Evolutionary conservation across 2,797 vertebrate species (phyloP), one percentile per base, ranked within the genome.

Genomic region (Glossophaga mutica): DNA sequence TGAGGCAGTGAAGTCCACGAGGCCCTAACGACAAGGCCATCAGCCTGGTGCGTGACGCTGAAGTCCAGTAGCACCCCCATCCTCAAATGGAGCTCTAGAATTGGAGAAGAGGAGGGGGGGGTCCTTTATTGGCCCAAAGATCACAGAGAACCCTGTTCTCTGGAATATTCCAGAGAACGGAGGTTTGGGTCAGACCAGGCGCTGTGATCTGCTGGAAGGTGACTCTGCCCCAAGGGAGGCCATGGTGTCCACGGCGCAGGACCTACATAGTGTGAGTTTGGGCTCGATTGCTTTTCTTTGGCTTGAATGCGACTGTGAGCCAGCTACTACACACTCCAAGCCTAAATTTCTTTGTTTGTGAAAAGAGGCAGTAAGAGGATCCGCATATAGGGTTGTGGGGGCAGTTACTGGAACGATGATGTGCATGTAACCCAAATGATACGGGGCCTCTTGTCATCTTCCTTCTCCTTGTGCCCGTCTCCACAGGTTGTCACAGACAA

Each of bases 191-290:
- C 26, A 29, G 34, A 73, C 34, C 62, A 55, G 71, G 70, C 3
- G 4, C 32, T 16, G 18, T 16, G 34, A 24, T 42, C 9, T 42
- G 11, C 87, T 78, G 29, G 34, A 50, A n/a, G 6, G 21, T 26
- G 34, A 11, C 65, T 50, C 2, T 34, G 48, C 4, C 32, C 34
- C 12, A 3, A 37, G 34, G 29, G 0, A 29, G 1, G 37, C 18
- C 0, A 0, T 3, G 18, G 34, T 24, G 24, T 22, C 15, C 32
- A 29, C 10, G 16, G 3, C 12, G 11, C 22, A 55, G 29, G 24
- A 65, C 15, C 18, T 55, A n/a, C 32, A 2, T 0, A 6, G 32
- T 11, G 11, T 52, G 32, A 57, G 34, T 52, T 52, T 8, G 15
- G 15, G 37, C 29, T 57, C 12, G 24, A 11, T 26, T 3, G 1